phyloP scores from a whole-genome alignment of 2,797 vertebrate species.

The Clamator glandarius region DNA sequence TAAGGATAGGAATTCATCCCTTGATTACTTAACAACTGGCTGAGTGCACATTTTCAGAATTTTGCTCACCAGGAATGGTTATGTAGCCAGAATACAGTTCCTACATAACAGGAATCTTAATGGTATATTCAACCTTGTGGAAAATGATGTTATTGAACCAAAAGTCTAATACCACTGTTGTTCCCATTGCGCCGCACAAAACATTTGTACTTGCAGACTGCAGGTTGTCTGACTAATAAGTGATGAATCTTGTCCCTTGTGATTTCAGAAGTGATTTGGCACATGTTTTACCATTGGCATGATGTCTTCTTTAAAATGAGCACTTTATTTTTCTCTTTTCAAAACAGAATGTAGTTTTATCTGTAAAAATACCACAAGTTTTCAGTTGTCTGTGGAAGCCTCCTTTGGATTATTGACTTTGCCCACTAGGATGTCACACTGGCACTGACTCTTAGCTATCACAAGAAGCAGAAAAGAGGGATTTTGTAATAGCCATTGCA shows the following conservation, averaged over 20 bases:
- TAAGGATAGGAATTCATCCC: not conserved
- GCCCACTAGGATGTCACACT: not conserved
- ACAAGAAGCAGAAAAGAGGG: not conserved
- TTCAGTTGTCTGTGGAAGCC: not conserved
- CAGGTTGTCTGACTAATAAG: not conserved
- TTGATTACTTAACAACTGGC: not conserved
- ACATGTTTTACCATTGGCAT: not conserved
- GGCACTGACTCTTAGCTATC: not conserved
- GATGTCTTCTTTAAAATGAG: not conserved
- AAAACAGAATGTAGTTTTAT: not conserved
- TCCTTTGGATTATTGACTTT: not conserved
- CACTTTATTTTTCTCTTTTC: not conserved
- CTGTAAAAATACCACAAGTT: not conserved
- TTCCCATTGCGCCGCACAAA: not conserved
- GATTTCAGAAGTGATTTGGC: not conserved
- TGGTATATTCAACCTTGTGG: constrained; percentile 48
- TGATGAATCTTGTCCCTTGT: not conserved
- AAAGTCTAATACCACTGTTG: not conserved
- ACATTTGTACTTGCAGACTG: not conserved
- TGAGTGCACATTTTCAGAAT: not conserved
- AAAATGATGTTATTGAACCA: not conserved
- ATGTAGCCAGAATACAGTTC: constrained; percentile 36
- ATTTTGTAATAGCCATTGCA: not conserved
- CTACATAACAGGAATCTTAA: not conserved
- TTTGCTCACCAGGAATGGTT: constrained; percentile 43